Percentiles rank a stretch among this genome's conserved stretches.
Conservation (phyloP, 1,140 invertebrate genomes). For the Harlomillsia oculata region DNA sequence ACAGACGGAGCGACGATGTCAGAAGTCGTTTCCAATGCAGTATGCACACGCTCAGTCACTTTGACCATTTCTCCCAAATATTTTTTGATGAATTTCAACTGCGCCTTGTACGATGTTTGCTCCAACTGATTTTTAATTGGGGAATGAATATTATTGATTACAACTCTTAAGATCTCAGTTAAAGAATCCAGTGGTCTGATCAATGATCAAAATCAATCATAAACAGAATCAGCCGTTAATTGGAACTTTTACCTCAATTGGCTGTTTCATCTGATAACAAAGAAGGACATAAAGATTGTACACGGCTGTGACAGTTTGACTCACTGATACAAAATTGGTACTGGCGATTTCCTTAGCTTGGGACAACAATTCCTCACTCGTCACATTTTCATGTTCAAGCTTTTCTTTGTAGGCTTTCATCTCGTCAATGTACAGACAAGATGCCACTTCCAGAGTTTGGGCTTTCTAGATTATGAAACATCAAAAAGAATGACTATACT, state of each 20-base stretch:
- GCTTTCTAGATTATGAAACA: not conserved
- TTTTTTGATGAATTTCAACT: conserved; percentile 2
- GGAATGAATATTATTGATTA: not conserved
- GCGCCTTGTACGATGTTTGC: not conserved
- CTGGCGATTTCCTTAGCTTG: not conserved
- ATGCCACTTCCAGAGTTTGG: not conserved
- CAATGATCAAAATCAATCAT: not conserved
- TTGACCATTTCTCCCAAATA: not conserved
- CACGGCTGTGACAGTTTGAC: not conserved
- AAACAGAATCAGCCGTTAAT: not conserved
- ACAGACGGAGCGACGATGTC: conserved; percentile 1
- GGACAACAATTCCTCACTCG: not conserved
- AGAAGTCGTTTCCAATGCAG: not conserved
- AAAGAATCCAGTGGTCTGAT: not conserved
- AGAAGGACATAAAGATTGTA: conserved; percentile 1
- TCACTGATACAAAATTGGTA: not conserved
- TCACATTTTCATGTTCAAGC: not conserved
- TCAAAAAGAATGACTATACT: not conserved
- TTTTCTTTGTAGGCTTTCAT: not conserved
- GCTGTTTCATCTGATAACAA: conserved; percentile 1
- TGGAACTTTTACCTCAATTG: not conserved
- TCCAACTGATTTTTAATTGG: not conserved
- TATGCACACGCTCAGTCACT: not conserved
- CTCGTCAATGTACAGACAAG: not conserved
- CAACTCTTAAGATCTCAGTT: not conserved